Base-by-base conservation (phyloP, 2,888 invertebrate species). In the Nymphalis polychloros region DNA sequence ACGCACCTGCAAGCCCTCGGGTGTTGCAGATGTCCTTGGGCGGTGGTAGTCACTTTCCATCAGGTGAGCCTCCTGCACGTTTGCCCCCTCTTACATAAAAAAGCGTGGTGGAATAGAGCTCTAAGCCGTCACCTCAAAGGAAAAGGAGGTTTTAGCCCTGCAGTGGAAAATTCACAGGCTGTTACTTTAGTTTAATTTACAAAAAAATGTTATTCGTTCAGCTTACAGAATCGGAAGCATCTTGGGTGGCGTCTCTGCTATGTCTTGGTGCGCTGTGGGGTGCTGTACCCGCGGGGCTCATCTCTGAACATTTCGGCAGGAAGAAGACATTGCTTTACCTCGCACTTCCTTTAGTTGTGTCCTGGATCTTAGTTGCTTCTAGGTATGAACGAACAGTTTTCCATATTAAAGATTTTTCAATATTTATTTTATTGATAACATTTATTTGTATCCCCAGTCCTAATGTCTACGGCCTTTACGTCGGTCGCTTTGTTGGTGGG, bases 401-500 rank as follows among this genome's bases (percentile, higher is more conserved):
- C 27, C 5, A 31, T 31, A 31, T 6, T 6, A 31, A 31, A 31
- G 6, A 31, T 0, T 31, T 31, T 6, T 31, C 6, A 31, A 6
- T 31, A 6, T 31, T 31, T 31, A n/a, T n/a, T n/a, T n/a, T n/a
- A n/a, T n/a, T n/a, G n/a, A n/a, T n/a, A n/a, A n/a, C n/a, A n/a
- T n/a, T 41, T 41, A n/a, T 17, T 59, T 17, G 17, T 5, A 27
- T 57, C 17, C 16, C 17, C 83, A 92, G 92, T 78, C 92, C 92
- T 5, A 92, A 89, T 72, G 92, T 90, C 1, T 92, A 90, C 76
- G 90, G 92, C 1, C 75, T 94, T 1, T 94, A 93, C 79, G 87
- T 93, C 13, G 94, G 94, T 1, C 85, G 94, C 7, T 92, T 95
- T 61, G 83, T 95, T 0, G 94, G 94, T 13, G 96, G 96, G 0